Conservation (phyloP, 2,888 invertebrate species). For the Athripsodes cinereus region DNA sequence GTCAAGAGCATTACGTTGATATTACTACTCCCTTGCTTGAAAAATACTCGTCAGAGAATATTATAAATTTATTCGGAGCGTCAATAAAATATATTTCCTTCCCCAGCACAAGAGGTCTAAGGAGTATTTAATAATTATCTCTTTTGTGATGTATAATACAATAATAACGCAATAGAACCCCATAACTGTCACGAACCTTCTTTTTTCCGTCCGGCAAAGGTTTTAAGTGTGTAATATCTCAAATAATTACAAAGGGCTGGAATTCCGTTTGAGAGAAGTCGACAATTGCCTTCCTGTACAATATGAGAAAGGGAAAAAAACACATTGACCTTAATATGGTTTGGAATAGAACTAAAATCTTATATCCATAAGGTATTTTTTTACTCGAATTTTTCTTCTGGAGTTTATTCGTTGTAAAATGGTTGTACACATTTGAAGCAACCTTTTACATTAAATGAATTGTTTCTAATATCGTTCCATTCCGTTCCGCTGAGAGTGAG, state of each 20-base stretch:
- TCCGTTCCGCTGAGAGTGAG: neutral
- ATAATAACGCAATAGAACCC: too few species aligned
- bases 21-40: too few species aligned
- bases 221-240: conserved; percentile 2
- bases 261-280: neutral
- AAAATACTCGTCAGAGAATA: too few species aligned
- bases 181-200: conserved; percentile 1
- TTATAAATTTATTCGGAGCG: too few species aligned
- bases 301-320: neutral
- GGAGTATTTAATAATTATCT: too few species aligned
- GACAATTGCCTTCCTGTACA: neutral
- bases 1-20: too few species aligned
- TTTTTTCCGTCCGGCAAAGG: conserved; percentile 1
- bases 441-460: conserved; percentile 3
- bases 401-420: neutral
- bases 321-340: conserved; percentile 1
- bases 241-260: conserved; percentile 1
- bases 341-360: neutral
- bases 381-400: neutral
- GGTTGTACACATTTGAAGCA: neutral
- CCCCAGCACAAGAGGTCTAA: too few species aligned
- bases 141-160: too few species aligned
- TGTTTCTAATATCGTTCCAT: conserved; percentile 5
- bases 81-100: too few species aligned
- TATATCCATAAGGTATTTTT: neutral